Evolutionary conservation across 2,113 vertebrate species (phyloP), one percentile per base, ranked within the genome.

Genomic region (Etheostoma cragini): DNA sequence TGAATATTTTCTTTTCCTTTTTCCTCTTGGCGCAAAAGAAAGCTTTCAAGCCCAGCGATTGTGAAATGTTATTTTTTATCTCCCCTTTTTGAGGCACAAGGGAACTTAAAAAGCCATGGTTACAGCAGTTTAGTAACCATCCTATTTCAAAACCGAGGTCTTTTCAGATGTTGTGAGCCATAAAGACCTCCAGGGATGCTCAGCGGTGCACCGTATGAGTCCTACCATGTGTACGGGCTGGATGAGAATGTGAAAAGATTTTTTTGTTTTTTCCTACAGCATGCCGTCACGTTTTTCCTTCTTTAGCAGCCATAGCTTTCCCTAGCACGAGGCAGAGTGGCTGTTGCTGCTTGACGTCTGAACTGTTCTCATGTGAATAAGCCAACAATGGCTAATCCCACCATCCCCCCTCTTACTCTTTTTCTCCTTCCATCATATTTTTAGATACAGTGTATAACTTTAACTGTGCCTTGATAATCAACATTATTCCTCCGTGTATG

Each of bases 61-160:
- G 91, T 88, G 79, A 93, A 93, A 93, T 90, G 81, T 87, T 92
- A 79, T 94, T 95, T 94, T 92, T 90, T 85, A 77, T 90, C 76
- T 91, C 56, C 76, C 77, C 69, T 90, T 90, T 93, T 78, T 75
- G 65, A 85, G 79, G 81, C 89, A 84, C 67, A 90, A 84, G 79
- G 79, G 88, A 89, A 87, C 88, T 83, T 93, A 88, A 91, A 93
- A 91, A 88, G 90, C 90, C 33, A 26, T 30, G 81, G 88, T 91
- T 93, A 93, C 86, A 93, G 92, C 90, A 92, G 89, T 95, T 94
- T 91, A 94, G 92, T 84, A 87, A 90, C 90, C 88, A 86, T 91
- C 86, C 91, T 70, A 80, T 93, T 93, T 92, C 62, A 69, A 91
- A 93, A 94, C 87, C 74, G 89, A 79, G 87, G 82, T 86, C 88